phyloP scores from a whole-genome alignment of 2,888 invertebrate species.

The Torymus auratus region DNA sequence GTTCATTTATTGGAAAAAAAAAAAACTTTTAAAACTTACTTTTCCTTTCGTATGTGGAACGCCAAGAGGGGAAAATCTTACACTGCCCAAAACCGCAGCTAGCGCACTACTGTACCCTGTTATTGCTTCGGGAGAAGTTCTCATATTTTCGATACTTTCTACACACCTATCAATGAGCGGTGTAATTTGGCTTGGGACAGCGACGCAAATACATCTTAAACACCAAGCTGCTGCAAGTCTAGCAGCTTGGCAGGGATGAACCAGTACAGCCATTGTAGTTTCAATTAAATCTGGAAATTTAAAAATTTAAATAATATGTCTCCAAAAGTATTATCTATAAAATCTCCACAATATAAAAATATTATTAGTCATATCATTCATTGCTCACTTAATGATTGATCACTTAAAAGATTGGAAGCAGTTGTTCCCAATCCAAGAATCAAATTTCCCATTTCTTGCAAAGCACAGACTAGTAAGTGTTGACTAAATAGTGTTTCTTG shows the following conservation, averaged over 20 bases:
- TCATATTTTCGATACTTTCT: constrained; percentile 91
- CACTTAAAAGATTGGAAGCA: constrained; percentile 91
- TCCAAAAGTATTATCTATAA: background rate
- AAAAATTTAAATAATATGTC: background rate
- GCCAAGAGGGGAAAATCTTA: constrained; percentile 92
- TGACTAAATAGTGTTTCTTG: constrained; percentile 94
- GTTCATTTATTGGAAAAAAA: background rate
- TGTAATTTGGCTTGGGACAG: constrained; percentile 95
- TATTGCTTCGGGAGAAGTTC: constrained; percentile 92
- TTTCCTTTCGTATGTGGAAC: constrained; percentile 98
- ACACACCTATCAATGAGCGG: constrained; percentile 94
- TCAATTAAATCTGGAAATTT: constrained; percentile 82
- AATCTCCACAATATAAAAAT: constrained; percentile 4
- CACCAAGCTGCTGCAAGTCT: constrained; percentile 97
- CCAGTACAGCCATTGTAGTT: constrained; percentile 88
- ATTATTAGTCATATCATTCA: constrained; percentile 7
- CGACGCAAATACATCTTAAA: constrained; percentile 92
- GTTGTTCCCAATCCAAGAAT: constrained; percentile 96
- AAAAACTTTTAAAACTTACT: constrained; percentile 80
- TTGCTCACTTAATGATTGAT: constrained; percentile 86
- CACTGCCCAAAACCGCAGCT: constrained; percentile 95
- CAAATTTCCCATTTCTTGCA: constrained; percentile 95
- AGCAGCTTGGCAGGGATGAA: constrained; percentile 96
- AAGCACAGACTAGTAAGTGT: constrained; percentile 92
- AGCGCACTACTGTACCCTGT: constrained; percentile 96